phyloP scores from a whole-genome alignment of 2,797 vertebrate genomes.

The Psittacula derbiana region DNA sequence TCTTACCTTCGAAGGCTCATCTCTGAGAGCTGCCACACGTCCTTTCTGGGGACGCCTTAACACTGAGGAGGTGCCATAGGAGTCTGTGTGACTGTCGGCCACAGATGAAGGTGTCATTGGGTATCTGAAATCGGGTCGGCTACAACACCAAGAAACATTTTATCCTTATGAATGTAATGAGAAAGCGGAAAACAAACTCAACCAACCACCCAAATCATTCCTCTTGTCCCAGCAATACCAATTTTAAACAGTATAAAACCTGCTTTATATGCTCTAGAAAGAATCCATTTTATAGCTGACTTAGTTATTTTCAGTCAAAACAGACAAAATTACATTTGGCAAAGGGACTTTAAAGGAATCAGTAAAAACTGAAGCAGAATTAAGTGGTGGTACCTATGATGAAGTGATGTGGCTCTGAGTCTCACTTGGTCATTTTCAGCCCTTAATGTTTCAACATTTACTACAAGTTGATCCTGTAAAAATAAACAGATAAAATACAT shows the following conservation, averaged over 20 bases:
- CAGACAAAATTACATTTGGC: not conserved
- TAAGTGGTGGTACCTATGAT: slow-evolving; percentile 81
- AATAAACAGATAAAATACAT: not conserved
- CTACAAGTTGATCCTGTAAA: slow-evolving; percentile 89
- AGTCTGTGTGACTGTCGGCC: slow-evolving; percentile 85
- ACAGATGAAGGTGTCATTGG: slow-evolving; percentile 83
- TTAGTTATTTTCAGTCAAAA: not conserved
- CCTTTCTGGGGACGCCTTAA: slow-evolving; percentile 92
- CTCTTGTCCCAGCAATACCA: not conserved
- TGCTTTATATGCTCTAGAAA: not conserved
- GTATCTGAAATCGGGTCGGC: slow-evolving; percentile 90
- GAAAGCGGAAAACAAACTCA: not conserved
- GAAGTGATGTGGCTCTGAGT: slow-evolving; percentile 87
- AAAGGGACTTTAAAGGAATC: not conserved
- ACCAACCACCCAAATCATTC: not conserved
- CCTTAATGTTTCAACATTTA: slow-evolving; percentile 88
- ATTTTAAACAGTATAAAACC: not conserved
- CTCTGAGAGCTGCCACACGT: slow-evolving; percentile 87
- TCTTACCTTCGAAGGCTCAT: slow-evolving; percentile 92
- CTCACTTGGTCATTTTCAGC: slow-evolving; percentile 88
- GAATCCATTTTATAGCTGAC: not conserved
- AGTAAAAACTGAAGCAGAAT: not conserved
- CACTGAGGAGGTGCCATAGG: slow-evolving; percentile 85
- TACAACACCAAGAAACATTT: slow-evolving; percentile 46
- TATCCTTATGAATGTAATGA: not conserved